A percentile compares a stretch with the other conserved stretches of the same genome.
Evolutionary conservation across 2,797 vertebrate species (phyloP).

Genomic region (Glossophaga mutica): DNA sequence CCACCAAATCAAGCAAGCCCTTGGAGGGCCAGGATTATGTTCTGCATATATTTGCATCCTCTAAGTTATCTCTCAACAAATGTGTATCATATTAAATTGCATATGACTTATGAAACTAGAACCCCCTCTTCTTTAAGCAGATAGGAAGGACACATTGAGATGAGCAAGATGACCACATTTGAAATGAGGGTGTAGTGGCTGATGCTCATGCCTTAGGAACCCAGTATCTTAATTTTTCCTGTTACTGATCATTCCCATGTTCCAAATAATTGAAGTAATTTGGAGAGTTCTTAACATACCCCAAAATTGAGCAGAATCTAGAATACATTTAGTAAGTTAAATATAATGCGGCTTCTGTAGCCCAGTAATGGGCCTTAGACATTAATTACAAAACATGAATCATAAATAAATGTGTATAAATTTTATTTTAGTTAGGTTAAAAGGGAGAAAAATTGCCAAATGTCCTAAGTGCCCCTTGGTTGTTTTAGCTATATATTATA

Average conservation of each 20-base stretch:
- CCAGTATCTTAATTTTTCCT: not conserved
- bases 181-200: not conserved
- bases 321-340: constrained; percentile 6
- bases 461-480: not conserved
- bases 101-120: not conserved
- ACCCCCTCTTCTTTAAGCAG: not conserved
- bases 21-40: not conserved
- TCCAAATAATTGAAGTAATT: not conserved
- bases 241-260: not conserved
- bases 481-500: not conserved
- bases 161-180: not conserved
- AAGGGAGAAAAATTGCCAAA: not conserved
- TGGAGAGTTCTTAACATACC: not conserved
- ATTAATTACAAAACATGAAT: not conserved
- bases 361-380: not conserved
- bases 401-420: not conserved
- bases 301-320: not conserved
- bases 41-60: not conserved
- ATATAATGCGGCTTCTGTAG: not conserved
- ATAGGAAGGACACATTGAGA: not conserved
- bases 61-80: not conserved
- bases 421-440: not conserved
- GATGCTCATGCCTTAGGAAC: not conserved
- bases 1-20: not conserved
- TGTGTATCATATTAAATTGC: not conserved